Conservation (phyloP, 2,113 vertebrate genomes). For the Callithrix jacchus region DNA sequence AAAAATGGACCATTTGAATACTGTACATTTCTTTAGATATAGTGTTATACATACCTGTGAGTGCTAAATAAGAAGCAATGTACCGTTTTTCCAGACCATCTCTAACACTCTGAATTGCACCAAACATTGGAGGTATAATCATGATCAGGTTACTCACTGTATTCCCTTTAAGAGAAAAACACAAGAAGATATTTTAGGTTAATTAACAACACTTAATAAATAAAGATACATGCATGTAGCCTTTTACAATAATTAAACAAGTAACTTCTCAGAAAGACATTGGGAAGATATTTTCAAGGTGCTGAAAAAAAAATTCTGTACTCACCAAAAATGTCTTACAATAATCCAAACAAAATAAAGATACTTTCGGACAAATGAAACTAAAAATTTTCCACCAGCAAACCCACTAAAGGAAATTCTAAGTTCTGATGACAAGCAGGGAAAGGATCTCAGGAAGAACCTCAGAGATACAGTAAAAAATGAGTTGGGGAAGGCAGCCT, state of each 20-base stretch:
- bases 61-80: slow-evolving; percentile 92
- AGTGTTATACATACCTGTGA: slow-evolving; percentile 89
- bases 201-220: not conserved
- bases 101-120: slow-evolving; percentile 91
- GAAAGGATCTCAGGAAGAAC: slow-evolving; percentile 33
- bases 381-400: slow-evolving; percentile 16
- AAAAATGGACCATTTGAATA: not conserved
- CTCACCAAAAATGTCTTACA: slow-evolving; percentile 33
- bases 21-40: not conserved
- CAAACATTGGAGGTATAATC: slow-evolving; percentile 97
- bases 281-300: slow-evolving; percentile 12
- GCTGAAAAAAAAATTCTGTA: slow-evolving; percentile 15
- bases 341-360: slow-evolving; percentile 39
- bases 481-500: not conserved
- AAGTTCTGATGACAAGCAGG: not conserved
- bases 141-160: slow-evolving; percentile 99
- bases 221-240: slow-evolving; percentile 38
- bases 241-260: slow-evolving; percentile 31
- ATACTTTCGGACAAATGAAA: slow-evolving; percentile 45
- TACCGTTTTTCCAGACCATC: slow-evolving; percentile 95
- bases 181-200: slow-evolving; percentile 64
- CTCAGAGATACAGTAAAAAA: not conserved
- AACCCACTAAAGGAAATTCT: slow-evolving; percentile 12
- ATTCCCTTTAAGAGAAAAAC: slow-evolving; percentile 90
- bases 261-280: slow-evolving; percentile 29